phyloP scores from a whole-genome alignment of 2,113 vertebrate species.

The Riparia riparia region DNA sequence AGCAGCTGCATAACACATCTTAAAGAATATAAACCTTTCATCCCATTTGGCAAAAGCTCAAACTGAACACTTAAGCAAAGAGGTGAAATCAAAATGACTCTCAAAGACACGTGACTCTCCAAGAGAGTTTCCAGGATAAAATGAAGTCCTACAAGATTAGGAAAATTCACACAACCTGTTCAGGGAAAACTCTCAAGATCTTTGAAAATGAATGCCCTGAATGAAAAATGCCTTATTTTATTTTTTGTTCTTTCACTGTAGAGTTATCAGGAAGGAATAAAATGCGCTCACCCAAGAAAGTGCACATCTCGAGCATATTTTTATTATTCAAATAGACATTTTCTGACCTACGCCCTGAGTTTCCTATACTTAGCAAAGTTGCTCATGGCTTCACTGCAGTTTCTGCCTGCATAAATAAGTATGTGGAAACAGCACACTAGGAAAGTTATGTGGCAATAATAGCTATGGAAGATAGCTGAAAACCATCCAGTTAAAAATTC shows the following conservation, averaged over 20 bases:
- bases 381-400: neutral
- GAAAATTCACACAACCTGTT: neutral
- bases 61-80: neutral
- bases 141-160: neutral
- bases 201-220: neutral
- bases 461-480: neutral
- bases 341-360: neutral
- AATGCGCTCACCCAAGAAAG: neutral
- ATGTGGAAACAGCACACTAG: neutral
- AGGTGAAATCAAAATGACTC: neutral
- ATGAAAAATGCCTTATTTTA: neutral
- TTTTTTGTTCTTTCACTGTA: neutral
- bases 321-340: neutral
- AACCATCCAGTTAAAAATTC: neutral
- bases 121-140: neutral
- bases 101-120: neutral
- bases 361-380: neutral
- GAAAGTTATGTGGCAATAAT: neutral
- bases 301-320: neutral
- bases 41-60: neutral
- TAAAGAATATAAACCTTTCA: neutral
- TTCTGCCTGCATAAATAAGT: neutral
- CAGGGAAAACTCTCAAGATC: neutral
- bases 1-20: neutral
- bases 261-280: neutral